Percentiles rank a stretch among this genome's conserved stretches.
phyloP scores from a whole-genome alignment of 1,140 invertebrate genomes.

The Hetaerina americana region DNA sequence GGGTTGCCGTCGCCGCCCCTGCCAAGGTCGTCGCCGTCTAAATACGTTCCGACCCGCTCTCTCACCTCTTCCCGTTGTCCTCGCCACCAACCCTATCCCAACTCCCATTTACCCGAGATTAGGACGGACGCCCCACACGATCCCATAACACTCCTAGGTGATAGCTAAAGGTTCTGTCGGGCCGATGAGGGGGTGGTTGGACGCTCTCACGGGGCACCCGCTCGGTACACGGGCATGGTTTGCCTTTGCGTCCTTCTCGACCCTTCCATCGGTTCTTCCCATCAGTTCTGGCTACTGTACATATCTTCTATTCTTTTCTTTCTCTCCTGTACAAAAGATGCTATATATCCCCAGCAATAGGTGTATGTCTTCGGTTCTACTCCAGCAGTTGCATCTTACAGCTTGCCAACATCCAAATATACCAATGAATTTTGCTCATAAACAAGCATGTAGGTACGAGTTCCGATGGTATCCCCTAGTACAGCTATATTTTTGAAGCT shows the following conservation, averaged over 20 bases:
- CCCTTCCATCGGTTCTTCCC: neutral
- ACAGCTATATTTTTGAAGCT: no score
- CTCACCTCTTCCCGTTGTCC: neutral
- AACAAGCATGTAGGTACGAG: no score
- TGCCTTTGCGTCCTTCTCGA: neutral
- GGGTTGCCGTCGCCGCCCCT: neutral
- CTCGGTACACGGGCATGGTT: no score
- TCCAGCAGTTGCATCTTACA: no score
- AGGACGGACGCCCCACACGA: neutral
- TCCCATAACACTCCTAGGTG: neutral
- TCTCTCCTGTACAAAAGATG: no score
- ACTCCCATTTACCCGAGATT: neutral
- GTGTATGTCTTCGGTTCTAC: no score
- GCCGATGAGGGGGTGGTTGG: no score
- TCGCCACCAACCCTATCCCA: neutral
- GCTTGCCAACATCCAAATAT: no score
- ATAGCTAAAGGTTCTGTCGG: neutral
- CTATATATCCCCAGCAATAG: no score
- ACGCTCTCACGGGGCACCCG: no score
- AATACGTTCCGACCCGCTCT: neutral
- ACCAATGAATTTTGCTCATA: no score
- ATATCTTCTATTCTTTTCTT: neutral
- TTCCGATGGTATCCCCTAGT: no score
- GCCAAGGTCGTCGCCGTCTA: slow-evolving; percentile 7
- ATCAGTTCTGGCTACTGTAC: neutral